Conservation (phyloP, 1,140 invertebrate species). For the Hycleus phaleratus region DNA sequence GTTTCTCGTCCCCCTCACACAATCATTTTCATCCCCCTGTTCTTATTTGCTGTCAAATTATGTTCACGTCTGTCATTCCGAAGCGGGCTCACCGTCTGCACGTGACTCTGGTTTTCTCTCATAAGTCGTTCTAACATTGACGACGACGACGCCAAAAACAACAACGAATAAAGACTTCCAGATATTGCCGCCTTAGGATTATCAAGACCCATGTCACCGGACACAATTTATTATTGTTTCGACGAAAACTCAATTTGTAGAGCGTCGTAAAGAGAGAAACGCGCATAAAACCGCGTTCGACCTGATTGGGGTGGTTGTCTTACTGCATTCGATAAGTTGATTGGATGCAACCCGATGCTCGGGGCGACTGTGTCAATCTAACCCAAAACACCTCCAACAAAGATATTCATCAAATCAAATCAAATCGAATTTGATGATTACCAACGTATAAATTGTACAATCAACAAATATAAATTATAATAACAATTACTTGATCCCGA, state of each 20-base stretch:
- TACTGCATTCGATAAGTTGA: background rate
- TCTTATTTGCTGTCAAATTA: slow-evolving; percentile 42
- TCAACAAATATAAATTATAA: too few species aligned
- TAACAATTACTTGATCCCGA: too few species aligned
- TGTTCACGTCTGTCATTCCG: slow-evolving; percentile 40
- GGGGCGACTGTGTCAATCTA: background rate
- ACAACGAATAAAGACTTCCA: background rate
- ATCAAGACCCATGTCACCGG: slow-evolving; percentile 24
- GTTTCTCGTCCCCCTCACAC: slow-evolving; percentile 26
- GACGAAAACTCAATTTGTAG: slow-evolving; percentile 33
- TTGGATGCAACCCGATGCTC: background rate
- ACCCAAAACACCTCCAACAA: too few species aligned
- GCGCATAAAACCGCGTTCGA: too few species aligned
- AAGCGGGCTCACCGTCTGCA: slow-evolving; percentile 28
- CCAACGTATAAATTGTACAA: too few species aligned
- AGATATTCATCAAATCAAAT: too few species aligned
- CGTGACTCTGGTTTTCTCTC: slow-evolving; percentile 24
- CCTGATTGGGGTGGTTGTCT: background rate
- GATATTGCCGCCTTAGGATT: slow-evolving; percentile 28
- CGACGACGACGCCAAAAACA: background rate
- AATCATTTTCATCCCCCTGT: slow-evolving; percentile 36
- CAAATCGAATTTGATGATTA: too few species aligned
- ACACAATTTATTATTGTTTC: slow-evolving; percentile 33
- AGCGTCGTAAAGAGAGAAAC: slow-evolving; percentile 21
- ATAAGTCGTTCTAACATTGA: background rate